A percentile compares a stretch with the other conserved stretches of the same genome.
Evolutionary conservation across 1,140 invertebrate genomes (phyloP).

Genomic region (Halesus radiatus): DNA sequence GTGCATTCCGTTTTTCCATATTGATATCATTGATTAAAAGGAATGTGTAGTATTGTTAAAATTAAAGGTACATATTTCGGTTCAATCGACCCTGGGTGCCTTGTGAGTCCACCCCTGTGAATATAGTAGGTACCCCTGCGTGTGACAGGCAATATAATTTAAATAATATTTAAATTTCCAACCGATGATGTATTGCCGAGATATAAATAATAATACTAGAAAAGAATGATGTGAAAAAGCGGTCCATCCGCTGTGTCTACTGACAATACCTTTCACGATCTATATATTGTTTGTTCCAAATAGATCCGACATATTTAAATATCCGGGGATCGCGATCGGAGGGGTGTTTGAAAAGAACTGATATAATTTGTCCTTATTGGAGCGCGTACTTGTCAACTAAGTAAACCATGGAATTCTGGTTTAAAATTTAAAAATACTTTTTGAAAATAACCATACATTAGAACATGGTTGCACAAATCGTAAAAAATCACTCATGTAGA

Average conservation of each 20-base stretch:
- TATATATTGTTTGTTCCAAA: conserved; percentile 47
- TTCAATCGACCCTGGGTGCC: no score
- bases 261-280: conserved; percentile 54
- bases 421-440: no score
- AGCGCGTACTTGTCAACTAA: no score
- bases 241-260: conserved; percentile 49
- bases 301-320: conserved; percentile 48
- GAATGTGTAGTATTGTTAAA: no score
- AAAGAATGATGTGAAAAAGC: conserved; percentile 35
- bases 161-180: conserved; percentile 56
- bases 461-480: no score
- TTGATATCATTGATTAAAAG: no score
- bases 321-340: conserved; percentile 37
- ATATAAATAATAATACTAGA: conserved; percentile 37
- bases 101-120: no score
- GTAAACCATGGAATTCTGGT: no score
- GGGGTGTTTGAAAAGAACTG: conserved; percentile 1
- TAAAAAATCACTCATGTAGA: no score
- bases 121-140: conserved; percentile 26
- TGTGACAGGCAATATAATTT: conserved; percentile 45
- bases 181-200: conserved; percentile 52
- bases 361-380: not conserved
- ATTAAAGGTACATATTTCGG: no score
- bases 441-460: no score
- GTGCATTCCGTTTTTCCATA: no score